phyloP scores from a whole-genome alignment of 2,797 vertebrate genomes.

The Tragopan temminckii region DNA sequence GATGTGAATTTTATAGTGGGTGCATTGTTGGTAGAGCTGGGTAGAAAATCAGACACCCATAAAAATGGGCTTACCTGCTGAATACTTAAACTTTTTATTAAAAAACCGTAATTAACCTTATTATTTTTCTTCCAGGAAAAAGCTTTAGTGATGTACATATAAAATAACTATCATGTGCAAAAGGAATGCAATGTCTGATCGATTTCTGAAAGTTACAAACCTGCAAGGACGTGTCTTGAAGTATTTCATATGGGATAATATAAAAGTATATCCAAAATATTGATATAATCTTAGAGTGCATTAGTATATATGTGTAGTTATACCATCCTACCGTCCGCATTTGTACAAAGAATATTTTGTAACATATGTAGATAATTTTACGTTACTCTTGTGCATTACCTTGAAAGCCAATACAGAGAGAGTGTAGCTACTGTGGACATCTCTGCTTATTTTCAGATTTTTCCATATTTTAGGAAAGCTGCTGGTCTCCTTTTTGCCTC shows the following conservation, averaged over 20 bases:
- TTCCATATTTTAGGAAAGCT: background rate
- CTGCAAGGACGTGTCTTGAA: background rate
- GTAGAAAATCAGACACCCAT: background rate
- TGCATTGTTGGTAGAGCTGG: background rate
- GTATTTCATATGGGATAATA: background rate
- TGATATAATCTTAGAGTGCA: background rate
- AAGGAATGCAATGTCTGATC: background rate
- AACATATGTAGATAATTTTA: accelerated
- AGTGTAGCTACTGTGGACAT: background rate
- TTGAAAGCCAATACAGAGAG: background rate
- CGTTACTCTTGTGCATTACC: background rate
- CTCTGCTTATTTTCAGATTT: background rate
- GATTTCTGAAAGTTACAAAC: background rate
- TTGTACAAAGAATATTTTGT: background rate
- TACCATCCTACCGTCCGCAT: accelerated
- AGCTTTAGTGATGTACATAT: background rate
- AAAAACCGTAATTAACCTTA: background rate
- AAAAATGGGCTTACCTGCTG: background rate
- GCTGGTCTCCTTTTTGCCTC: background rate
- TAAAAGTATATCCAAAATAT: accelerated
- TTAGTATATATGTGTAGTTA: background rate
- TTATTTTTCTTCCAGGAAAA: too few species aligned
- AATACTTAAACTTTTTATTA: background rate
- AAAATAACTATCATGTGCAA: background rate
- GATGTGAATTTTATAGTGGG: background rate